These are phyloP conservation scores for Trachemys scripta DNA, from an alignment of 2,113 vertebrate species.

Conservation along the genomic window DNA sequence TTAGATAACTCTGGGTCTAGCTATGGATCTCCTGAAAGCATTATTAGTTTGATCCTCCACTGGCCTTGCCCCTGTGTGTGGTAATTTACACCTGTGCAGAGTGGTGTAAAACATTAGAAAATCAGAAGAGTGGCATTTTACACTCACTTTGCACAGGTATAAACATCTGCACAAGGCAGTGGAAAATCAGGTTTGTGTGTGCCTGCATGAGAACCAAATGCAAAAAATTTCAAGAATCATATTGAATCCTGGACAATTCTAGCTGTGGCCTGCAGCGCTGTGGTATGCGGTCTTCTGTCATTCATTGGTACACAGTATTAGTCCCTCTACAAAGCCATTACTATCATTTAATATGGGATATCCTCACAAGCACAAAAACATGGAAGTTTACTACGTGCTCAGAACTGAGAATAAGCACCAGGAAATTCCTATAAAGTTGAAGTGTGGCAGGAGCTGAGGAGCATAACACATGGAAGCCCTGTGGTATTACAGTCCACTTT, in stretches of 20 bases:
- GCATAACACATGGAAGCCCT: background rate
- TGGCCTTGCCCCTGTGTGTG: background rate
- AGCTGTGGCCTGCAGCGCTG: background rate
- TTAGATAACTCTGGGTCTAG: background rate
- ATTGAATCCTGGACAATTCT: background rate
- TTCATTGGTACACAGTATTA: background rate
- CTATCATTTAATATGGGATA: background rate
- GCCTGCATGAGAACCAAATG: background rate
- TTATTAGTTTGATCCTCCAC: background rate
- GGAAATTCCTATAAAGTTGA: background rate
- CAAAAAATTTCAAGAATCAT: background rate
- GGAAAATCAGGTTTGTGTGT: background rate
- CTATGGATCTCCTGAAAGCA: background rate
- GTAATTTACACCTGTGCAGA: background rate
- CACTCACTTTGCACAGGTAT: background rate
- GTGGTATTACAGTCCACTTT: background rate
- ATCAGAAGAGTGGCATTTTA: background rate
- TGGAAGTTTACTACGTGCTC: background rate
- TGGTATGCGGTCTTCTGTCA: background rate
- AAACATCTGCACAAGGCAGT: background rate
- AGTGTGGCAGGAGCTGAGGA: background rate
- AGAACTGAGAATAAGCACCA: background rate
- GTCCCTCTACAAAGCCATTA: background rate
- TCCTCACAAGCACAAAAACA: background rate
- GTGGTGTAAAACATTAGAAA: background rate